Evolutionary conservation across 2,113 vertebrate genomes (phyloP).

Genomic region (Corythaixoides concolor): DNA sequence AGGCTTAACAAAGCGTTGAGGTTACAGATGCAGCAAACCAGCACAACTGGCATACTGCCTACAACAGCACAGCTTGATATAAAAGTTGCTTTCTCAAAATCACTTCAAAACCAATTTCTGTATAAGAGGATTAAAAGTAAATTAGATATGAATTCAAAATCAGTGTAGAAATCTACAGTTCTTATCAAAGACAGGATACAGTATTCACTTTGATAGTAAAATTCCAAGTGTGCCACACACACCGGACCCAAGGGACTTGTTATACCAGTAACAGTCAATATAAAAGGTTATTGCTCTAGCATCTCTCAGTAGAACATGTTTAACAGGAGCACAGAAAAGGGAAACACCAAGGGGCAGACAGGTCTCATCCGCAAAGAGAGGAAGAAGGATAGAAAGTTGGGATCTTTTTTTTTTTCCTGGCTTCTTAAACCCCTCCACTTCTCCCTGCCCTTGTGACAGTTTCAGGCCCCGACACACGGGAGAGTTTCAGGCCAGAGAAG

Average conservation of each 20-base stretch:
- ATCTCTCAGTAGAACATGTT: constrained; percentile 66
- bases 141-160: constrained; percentile 69
- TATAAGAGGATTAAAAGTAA: constrained; percentile 76
- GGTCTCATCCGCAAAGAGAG: constrained; percentile 23
- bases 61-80: constrained; percentile 56
- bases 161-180: constrained; percentile 77
- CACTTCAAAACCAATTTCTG: constrained; percentile 70
- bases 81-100: constrained; percentile 74
- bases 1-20: constrained; percentile 56
- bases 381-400: not conserved
- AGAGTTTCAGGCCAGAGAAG: not conserved
- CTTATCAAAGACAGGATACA: constrained; percentile 71
- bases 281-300: constrained; percentile 78
- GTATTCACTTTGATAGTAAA: constrained; percentile 57
- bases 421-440: not conserved
- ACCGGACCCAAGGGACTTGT: constrained; percentile 16
- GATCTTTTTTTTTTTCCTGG: not conserved
- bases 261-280: constrained; percentile 61
- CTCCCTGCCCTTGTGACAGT: not conserved
- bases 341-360: not conserved
- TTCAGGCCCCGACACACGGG: not conserved
- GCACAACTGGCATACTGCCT: constrained; percentile 47
- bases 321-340: constrained; percentile 12
- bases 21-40: constrained; percentile 62
- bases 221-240: not conserved